These are phyloP conservation scores for Ammodytes dubius DNA, from an alignment of 2,113 vertebrate species.

Conservation along the genomic window DNA sequence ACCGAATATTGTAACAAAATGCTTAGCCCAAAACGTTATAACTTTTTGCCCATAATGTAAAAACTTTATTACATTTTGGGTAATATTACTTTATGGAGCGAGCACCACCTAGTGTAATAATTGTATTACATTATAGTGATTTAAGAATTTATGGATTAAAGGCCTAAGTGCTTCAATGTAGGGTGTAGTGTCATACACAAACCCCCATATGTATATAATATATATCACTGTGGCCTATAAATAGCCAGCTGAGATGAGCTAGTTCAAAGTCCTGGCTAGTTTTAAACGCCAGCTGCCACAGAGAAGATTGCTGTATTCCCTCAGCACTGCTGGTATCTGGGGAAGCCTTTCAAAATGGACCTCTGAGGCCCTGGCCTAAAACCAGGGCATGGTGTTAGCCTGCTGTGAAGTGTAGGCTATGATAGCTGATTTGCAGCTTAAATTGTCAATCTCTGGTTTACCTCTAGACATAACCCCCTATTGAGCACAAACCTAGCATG, in stretches of 20 bases:
- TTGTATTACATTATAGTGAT: too few relatives aligned
- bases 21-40: too few relatives aligned
- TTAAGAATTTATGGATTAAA: too few relatives aligned
- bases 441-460: not conserved
- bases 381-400: not conserved
- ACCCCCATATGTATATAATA: too few relatives aligned
- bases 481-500: not conserved
- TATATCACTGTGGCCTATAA: constrained; percentile 18
- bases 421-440: not conserved
- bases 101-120: too few relatives aligned
- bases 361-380: not conserved
- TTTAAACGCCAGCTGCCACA: constrained; percentile 47
- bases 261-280: constrained; percentile 40
- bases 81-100: too few relatives aligned
- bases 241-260: constrained; percentile 25
- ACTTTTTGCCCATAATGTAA: too few relatives aligned
- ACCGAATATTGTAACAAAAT: too few relatives aligned
- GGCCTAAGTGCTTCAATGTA: too few relatives aligned
- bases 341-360: constrained; percentile 13
- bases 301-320: not conserved
- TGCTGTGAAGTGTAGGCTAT: not conserved
- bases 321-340: not conserved
- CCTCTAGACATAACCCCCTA: not conserved
- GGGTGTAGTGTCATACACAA: too few relatives aligned
- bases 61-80: too few relatives aligned